Evolutionary conservation across 2,113 vertebrate species (phyloP), one percentile per base, ranked within the genome.

Genomic region (Nerophis lumbriciformis): DNA sequence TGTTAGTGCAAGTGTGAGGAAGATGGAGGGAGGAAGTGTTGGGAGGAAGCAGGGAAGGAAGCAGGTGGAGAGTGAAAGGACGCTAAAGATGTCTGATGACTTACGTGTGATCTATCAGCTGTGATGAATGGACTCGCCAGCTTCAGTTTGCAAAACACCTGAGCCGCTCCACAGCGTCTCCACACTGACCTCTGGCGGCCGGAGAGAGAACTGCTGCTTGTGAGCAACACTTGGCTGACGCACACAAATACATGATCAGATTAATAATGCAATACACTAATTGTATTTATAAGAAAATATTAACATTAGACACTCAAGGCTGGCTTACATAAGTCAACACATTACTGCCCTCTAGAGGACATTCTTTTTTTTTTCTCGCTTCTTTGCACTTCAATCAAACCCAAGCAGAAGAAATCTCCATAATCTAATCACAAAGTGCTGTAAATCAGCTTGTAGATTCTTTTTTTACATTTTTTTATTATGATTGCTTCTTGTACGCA

Each of bases 141-240:
- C 35, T 63, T 73, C 48, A 71, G 13, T 28, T 4, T 28, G 28
- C 64, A 44, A 60, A 53, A 59, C 48, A 65, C 37, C 28, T 63
- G 49, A 67, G 45, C 51, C 19, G 64, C 47, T 37, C 53, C 48
- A 14, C 6, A 2, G 48, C 66, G 64, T 65, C 21, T 61, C 78
- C 81, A 77, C 75, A 87, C 76, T 87, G 85, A 73, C 8, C 79
- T 73, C 85, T 72, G 38, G 42, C 64, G 82, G 52, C 19, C 36
- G 10, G 4, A 73, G 15, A 3, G n/a, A 15, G 50, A 48, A 55
- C 8, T 65, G 16, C 39, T n/a, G 60, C 4, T 28, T 28, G 6
- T 4, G 10, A 13, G 9, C 1, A 14, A 60, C 42, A 11, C 42
- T 4, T 28, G 28, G 28, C 28, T 28, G 28, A 3, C 28, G 28